Percentiles rank a stretch among this genome's conserved stretches.
phyloP scores from a whole-genome alignment of 2,113 vertebrate genomes.

The Pipra filicauda region DNA sequence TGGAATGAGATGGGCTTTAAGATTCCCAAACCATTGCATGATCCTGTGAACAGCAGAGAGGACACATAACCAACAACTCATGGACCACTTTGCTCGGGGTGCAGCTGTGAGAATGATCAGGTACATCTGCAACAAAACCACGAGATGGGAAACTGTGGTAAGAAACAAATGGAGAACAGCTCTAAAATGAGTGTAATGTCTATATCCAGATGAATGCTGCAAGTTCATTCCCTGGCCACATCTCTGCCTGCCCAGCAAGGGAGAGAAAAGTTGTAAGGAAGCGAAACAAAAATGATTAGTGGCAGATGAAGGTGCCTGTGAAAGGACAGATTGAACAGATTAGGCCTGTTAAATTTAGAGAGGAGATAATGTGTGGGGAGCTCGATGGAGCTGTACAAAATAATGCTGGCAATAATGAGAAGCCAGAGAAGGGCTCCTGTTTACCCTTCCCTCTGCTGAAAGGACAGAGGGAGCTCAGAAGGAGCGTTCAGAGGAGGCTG shows the following conservation, averaged over 20 bases:
- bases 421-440: neutral
- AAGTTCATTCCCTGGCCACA: neutral
- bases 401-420: neutral
- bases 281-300: neutral
- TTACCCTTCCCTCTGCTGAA: neutral
- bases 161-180: neutral
- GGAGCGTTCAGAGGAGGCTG: neutral
- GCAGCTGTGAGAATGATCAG: neutral
- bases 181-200: neutral
- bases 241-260: neutral
- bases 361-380: neutral
- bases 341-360: conserved; percentile 26
- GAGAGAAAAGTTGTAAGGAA: neutral
- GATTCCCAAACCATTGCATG: neutral
- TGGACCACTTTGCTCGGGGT: neutral
- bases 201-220: neutral
- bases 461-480: neutral
- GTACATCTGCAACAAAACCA: neutral
- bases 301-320: neutral
- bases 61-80: neutral
- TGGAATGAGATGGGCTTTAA: neutral
- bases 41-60: neutral
- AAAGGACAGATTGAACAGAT: conserved; percentile 31
- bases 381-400: neutral
- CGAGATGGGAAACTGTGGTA: fast-evolving